Evolutionary conservation across 2,888 invertebrate genomes (phyloP).

Genomic region (Parnassius apollo): DNA sequence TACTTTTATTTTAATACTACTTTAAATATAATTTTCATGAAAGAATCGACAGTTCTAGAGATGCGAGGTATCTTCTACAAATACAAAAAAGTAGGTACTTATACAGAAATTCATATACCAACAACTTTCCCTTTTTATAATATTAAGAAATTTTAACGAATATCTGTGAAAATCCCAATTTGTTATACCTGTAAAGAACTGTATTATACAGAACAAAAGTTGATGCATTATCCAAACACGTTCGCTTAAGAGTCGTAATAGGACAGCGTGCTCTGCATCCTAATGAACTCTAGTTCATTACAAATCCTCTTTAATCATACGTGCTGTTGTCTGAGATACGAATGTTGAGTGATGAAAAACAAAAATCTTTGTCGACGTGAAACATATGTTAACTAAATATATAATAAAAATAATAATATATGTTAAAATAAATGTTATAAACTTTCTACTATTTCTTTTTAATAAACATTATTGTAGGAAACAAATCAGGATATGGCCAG

Average conservation of each 20-base stretch:
- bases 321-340: constrained; percentile 15
- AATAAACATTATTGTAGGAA: not conserved
- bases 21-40: no score
- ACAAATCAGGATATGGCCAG: no score
- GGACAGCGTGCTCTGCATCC: constrained; percentile 11
- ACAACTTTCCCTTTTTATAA: no score
- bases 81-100: no score
- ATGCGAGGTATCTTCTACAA: no score
- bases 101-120: no score
- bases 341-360: constrained; percentile 13
- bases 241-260: constrained; percentile 6
- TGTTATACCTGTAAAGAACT: constrained; percentile 6
- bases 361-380: constrained; percentile 9
- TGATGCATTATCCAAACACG: constrained; percentile 17
- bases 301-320: constrained; percentile 16
- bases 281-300: constrained; percentile 19
- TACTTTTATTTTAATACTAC: no score
- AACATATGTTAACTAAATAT: no score
- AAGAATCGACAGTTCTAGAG: no score
- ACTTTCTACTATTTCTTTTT: not conserved
- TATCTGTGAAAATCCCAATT: not conserved
- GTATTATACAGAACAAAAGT: constrained; percentile 15
- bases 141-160: no score
- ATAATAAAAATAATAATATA: no score
- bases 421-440: no score